phyloP scores from a whole-genome alignment of 2,888 invertebrate genomes.

The Drosophila formosana region DNA sequence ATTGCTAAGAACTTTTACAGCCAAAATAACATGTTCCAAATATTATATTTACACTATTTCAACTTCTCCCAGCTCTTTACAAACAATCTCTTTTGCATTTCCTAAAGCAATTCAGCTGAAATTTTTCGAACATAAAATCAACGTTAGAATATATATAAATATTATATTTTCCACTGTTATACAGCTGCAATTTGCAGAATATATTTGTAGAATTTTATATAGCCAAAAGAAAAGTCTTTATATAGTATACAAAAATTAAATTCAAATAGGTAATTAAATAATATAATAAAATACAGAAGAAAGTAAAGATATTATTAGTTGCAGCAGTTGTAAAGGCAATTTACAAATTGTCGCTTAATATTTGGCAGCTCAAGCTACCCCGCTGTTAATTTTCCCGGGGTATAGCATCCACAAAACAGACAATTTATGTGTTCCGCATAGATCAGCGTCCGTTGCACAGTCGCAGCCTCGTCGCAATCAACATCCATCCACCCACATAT shows the following conservation, averaged over 20 bases:
- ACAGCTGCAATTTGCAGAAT: neutral
- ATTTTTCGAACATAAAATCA: neutral
- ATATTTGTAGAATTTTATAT: neutral
- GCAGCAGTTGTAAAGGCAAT: no score
- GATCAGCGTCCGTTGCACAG: slow-evolving; percentile 32
- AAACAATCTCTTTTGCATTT: no score
- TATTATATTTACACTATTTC: no score
- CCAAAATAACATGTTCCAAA: no score
- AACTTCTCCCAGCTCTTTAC: no score
- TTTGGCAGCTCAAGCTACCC: neutral
- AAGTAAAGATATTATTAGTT: no score
- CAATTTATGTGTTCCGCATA: slow-evolving; percentile 28
- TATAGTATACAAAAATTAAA: neutral
- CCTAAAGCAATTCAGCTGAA: no score
- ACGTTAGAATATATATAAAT: no score
- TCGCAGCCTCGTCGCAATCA: slow-evolving; percentile 20
- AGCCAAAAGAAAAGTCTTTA: neutral
- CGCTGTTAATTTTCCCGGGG: neutral
- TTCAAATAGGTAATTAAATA: neutral
- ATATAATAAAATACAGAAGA: no score
- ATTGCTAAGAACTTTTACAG: no score
- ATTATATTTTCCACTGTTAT: no score
- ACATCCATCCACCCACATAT: slow-evolving; percentile 6
- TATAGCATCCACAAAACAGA: slow-evolving; percentile 14
- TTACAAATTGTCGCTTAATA: no score